Evolutionary conservation across 2,888 invertebrate species (phyloP).

Genomic region (Zygothrica quintamaculata): DNA sequence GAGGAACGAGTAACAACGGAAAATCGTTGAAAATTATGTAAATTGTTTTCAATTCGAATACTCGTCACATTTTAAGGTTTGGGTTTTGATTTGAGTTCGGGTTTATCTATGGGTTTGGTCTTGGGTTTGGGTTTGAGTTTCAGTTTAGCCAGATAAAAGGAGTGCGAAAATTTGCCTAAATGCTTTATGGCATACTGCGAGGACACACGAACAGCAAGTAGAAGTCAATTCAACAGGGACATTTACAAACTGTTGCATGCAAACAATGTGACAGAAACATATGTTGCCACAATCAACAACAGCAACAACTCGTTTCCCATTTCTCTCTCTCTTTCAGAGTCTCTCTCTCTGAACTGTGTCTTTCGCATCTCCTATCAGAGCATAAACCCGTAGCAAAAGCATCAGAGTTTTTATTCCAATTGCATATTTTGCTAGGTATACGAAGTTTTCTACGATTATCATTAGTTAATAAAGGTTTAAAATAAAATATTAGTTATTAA

Average conservation of each 20-base stretch:
- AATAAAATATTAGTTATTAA: too few species aligned
- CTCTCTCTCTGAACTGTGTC: too few species aligned
- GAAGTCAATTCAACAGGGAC: slow-evolving; percentile 34
- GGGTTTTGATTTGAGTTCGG: slow-evolving; percentile 12
- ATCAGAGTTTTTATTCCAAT: too few species aligned
- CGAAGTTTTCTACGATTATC: too few species aligned
- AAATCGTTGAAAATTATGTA: slow-evolving; percentile 75
- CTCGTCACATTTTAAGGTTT: too few species aligned
- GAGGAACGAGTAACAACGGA: slow-evolving; percentile 49
- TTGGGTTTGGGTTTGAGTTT: slow-evolving; percentile 16
- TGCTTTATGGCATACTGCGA: slow-evolving; percentile 67
- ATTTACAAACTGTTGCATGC: slow-evolving; percentile 58
- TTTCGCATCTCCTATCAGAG: too few species aligned
- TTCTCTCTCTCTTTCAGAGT: too few species aligned
- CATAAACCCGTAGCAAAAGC: too few species aligned
- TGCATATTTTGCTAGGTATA: too few species aligned
- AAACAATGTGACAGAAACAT: slow-evolving; percentile 72
- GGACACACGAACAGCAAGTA: slow-evolving; percentile 33
- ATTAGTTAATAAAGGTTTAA: too few species aligned
- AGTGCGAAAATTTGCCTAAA: slow-evolving; percentile 82
- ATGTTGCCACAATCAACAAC: slow-evolving; percentile 69
- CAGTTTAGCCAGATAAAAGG: slow-evolving; percentile 45
- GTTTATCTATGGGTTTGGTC: neutral
- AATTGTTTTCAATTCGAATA: slow-evolving; percentile 55
- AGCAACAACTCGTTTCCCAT: neutral